These are phyloP conservation scores for Jacana jacana DNA, from an alignment of 2,113 vertebrate species.

Conservation along the genomic window DNA sequence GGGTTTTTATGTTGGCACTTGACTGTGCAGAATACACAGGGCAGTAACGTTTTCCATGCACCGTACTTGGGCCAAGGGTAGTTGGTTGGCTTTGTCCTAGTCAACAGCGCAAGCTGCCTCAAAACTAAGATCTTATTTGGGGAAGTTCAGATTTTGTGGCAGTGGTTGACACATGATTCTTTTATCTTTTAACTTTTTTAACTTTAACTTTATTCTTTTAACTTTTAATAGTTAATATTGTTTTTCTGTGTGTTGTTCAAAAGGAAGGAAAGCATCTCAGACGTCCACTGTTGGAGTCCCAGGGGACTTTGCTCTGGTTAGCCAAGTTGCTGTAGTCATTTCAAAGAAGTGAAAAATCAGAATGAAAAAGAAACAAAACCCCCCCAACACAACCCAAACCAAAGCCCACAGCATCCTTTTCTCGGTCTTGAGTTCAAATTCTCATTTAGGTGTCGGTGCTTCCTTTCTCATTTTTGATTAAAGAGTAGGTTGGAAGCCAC, in stretches of 20 bases:
- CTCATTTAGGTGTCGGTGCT: background rate
- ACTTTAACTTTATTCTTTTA: too few species aligned
- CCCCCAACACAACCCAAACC: background rate
- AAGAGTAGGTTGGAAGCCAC: background rate
- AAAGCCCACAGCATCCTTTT: background rate
- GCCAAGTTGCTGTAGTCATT: background rate
- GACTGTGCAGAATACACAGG: background rate
- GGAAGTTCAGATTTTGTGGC: background rate
- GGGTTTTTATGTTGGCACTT: background rate
- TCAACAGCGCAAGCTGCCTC: background rate
- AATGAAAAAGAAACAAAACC: background rate
- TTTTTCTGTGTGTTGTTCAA: background rate
- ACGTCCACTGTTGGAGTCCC: background rate
- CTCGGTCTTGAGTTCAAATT: background rate
- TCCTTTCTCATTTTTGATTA: background rate
- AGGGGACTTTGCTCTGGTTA: background rate
- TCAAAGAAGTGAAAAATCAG: background rate
- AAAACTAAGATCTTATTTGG: background rate
- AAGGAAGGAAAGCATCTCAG: background rate
- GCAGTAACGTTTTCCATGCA: background rate
- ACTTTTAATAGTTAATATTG: background rate
- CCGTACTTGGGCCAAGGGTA: background rate
- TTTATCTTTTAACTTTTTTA: background rate
- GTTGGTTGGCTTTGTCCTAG: background rate
- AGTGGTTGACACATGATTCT: background rate